Percentiles rank a stretch among this genome's conserved stretches.
Evolutionary conservation across 2,888 invertebrate genomes (phyloP).

Genomic region (Hartigia nigra): DNA sequence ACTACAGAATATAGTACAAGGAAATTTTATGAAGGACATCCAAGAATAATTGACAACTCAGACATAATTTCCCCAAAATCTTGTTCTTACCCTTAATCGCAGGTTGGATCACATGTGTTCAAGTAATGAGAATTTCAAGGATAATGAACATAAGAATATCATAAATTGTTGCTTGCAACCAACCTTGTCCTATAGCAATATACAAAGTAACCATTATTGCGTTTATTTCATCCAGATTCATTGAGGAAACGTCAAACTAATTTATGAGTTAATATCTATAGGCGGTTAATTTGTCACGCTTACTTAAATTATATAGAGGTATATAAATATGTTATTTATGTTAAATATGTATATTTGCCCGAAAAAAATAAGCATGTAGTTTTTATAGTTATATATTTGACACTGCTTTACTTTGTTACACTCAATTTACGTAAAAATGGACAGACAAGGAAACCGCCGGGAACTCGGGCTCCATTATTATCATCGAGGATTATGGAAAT

Average conservation of each 20-base stretch:
- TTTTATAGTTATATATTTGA: not conserved
- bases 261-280: not conserved
- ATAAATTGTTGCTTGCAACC: not conserved
- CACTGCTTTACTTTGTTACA: not conserved
- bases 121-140: not conserved
- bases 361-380: not conserved
- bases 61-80: not conserved
- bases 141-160: not conserved
- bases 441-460: not conserved
- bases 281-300: not conserved
- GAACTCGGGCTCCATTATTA: not conserved
- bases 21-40: not conserved
- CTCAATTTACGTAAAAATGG: not conserved
- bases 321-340: not conserved
- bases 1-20: not conserved
- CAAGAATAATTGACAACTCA: not conserved
- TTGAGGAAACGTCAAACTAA: too few species aligned
- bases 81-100: not conserved
- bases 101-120: not conserved
- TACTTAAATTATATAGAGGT: not conserved
- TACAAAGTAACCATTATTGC: too few species aligned
- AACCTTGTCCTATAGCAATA: not conserved
- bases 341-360: too few species aligned
- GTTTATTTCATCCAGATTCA: too few species aligned
- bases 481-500: constrained; percentile 1